Evolutionary conservation across 2,113 vertebrate genomes (phyloP).

Genomic region (Elaphurus davidianus): DNA sequence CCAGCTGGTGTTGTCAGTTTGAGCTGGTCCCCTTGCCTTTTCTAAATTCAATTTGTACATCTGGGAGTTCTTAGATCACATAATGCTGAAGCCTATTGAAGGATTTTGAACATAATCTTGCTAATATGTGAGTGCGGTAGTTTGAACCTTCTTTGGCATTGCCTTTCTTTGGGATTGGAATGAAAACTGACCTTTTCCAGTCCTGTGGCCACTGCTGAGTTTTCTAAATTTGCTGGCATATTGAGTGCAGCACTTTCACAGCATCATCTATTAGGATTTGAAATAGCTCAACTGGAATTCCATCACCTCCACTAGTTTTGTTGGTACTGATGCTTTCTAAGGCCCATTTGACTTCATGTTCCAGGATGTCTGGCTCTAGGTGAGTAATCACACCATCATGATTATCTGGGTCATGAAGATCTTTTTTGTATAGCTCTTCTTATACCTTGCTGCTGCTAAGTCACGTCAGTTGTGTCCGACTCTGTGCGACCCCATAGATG

Average conservation of each 20-base stretch:
- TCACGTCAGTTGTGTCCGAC: too few relatives aligned
- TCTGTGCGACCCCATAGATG: too few relatives aligned
- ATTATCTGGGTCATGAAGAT: not conserved
- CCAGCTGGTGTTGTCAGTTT: not conserved
- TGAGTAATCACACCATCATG: not conserved
- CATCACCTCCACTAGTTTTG: not conserved
- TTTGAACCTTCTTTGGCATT: not conserved
- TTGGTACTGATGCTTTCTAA: not conserved
- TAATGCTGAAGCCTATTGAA: not conserved
- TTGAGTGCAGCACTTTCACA: not conserved
- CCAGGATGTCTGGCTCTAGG: not conserved
- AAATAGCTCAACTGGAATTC: not conserved
- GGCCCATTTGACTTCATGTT: not conserved
- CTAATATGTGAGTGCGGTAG: too few relatives aligned
- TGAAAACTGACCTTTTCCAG: not conserved
- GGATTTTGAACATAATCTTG: too few relatives aligned
- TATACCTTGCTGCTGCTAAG: not conserved
- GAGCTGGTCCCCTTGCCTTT: not conserved
- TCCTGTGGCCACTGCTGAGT: not conserved
- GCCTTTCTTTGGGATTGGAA: not conserved
- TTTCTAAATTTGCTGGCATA: not conserved
- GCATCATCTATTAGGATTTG: not conserved
- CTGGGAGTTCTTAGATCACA: accelerated
- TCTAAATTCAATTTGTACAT: not conserved
- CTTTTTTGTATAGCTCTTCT: not conserved